Percentiles rank a stretch among this genome's conserved stretches.
Evolutionary conservation across 2,888 invertebrate species (phyloP).

Genomic region (Temnothorax ravouxi): DNA sequence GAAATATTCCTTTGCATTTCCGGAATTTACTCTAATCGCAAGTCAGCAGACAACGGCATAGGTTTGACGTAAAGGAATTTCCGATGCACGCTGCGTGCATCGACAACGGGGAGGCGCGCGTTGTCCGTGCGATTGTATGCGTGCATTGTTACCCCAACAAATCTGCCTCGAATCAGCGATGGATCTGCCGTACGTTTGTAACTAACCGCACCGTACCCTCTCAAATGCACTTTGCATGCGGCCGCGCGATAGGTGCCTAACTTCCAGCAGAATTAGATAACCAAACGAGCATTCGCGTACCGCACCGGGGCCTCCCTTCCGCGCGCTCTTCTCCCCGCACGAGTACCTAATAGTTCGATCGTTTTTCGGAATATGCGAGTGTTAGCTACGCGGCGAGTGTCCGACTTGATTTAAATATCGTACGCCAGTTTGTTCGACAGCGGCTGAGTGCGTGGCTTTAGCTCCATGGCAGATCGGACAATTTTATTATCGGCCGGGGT

Average conservation of each 20-base stretch:
- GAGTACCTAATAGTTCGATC: constrained; percentile 26
- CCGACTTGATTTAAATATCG: constrained; percentile 20
- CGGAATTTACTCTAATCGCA: constrained; percentile 49
- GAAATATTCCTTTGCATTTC: constrained; percentile 44
- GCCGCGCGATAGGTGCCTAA: constrained; percentile 71
- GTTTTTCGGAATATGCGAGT: background rate
- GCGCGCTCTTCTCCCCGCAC: background rate
- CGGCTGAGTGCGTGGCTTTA: background rate
- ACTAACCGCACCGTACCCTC: constrained; percentile 57
- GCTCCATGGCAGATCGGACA: too few species aligned
- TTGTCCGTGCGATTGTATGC: constrained; percentile 12
- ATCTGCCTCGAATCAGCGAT: constrained; percentile 76
- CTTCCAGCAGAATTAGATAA: constrained; percentile 76
- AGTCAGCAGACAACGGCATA: constrained; percentile 41
- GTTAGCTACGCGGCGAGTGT: background rate
- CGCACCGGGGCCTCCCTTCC: background rate
- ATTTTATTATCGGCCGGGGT: constrained; percentile 18
- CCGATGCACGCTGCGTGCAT: constrained; percentile 6
- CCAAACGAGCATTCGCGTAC: constrained; percentile 70
- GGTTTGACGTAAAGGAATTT: constrained; percentile 51
- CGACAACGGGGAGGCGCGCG: background rate
- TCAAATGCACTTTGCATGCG: constrained; percentile 74
- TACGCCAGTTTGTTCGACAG: background rate
- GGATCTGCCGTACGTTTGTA: constrained; percentile 71
- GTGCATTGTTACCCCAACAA: constrained; percentile 72